Evolutionary conservation across 2,888 invertebrate species (phyloP).

Genomic region (Mythimna pallens): DNA sequence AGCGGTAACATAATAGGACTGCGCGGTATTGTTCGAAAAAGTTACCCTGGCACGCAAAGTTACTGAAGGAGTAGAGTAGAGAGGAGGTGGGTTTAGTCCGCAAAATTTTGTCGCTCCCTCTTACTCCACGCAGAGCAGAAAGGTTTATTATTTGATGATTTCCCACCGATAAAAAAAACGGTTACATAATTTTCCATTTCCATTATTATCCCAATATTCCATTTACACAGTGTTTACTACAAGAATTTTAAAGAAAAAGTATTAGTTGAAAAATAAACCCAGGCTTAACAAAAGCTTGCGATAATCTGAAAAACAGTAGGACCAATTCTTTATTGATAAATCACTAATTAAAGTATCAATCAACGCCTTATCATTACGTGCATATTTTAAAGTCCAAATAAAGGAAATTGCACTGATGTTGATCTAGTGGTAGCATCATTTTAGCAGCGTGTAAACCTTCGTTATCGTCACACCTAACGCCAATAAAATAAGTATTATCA

Average conservation of each 20-base stretch:
- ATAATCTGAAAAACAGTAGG: conserved; percentile 4
- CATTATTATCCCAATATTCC: not conserved
- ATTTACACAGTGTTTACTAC: not conserved
- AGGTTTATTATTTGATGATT: not conserved
- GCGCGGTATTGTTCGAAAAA: too few relatives aligned
- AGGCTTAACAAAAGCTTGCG: not conserved
- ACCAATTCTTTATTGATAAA: conserved; percentile 4
- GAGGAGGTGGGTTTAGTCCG: too few relatives aligned
- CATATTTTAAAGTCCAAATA: conserved; percentile 16
- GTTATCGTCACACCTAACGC: conserved; percentile 31
- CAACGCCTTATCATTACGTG: conserved; percentile 5
- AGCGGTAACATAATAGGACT: not conserved
- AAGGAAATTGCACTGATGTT: conserved; percentile 12
- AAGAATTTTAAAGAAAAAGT: not conserved
- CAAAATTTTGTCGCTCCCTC: too few relatives aligned
- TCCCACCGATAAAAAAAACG: too few relatives aligned
- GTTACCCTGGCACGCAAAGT: too few relatives aligned
- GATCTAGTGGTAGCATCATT: conserved; percentile 4
- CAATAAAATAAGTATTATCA: conserved; percentile 4
- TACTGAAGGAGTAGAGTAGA: too few relatives aligned
- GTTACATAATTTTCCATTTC: not conserved
- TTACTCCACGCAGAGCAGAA: too few relatives aligned
- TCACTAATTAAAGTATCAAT: conserved; percentile 18
- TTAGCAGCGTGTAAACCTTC: conserved; percentile 11
- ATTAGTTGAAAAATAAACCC: not conserved